Evolutionary conservation across 23 tunicate genomes (phyloP).

Genomic region (Botrylloides violaceus): DNA sequence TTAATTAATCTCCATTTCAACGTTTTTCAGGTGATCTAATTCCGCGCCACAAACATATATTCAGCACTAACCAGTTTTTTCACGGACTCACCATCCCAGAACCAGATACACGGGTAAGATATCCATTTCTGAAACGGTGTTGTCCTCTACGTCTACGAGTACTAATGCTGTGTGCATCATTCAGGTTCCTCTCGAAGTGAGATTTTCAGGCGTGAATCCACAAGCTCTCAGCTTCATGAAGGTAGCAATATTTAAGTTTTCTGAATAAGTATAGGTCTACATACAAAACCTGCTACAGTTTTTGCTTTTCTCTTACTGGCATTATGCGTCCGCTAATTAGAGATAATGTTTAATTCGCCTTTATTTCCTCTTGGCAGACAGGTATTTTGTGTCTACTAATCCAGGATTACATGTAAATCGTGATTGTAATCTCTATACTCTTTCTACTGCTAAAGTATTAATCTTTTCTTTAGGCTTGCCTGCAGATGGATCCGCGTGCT

Average conservation of each 20-base stretch:
- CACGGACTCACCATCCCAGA: slow-evolving; percentile 89
- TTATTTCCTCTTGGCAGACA: too few relatives aligned
- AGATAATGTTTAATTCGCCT: too few relatives aligned
- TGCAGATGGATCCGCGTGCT: slow-evolving; percentile 93
- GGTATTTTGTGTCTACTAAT: too few relatives aligned
- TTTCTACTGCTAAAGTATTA: too few relatives aligned
- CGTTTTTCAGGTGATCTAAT: slow-evolving; percentile 76
- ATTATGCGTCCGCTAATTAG: too few relatives aligned
- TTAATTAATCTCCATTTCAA: too few relatives aligned
- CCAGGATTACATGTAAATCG: too few relatives aligned
- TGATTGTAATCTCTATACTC: too few relatives aligned
- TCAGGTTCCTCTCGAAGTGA: slow-evolving; percentile 82
- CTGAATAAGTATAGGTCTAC: neutral
- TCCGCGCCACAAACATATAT: slow-evolving; percentile 80
- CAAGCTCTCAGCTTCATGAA: slow-evolving; percentile 92
- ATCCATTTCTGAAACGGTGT: neutral
- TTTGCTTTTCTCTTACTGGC: too few relatives aligned
- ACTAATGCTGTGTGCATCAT: neutral
- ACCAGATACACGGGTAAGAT: slow-evolving; percentile 84
- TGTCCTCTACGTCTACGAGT: too few relatives aligned
- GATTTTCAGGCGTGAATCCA: slow-evolving; percentile 54
- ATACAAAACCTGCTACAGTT: too few relatives aligned
- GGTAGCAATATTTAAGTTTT: slow-evolving; percentile 29
- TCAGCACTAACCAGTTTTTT: slow-evolving; percentile 86
- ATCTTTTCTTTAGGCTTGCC: slow-evolving; percentile 63